Evolutionary conservation across 2,888 invertebrate genomes (phyloP), one percentile per base, ranked within the genome.

Genomic region (Eumerus sabulonum): DNA sequence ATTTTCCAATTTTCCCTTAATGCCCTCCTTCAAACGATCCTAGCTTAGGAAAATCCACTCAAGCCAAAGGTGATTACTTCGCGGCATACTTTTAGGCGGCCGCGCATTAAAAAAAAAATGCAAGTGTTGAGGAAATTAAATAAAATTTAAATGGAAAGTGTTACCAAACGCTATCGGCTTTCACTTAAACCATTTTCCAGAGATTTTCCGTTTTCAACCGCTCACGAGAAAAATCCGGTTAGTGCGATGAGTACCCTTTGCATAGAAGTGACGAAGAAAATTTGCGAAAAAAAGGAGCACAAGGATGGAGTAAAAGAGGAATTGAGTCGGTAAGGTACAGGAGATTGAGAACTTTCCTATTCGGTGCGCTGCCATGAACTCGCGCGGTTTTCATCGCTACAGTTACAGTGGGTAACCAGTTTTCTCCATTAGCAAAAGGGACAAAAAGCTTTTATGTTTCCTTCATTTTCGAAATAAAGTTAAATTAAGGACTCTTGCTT

Each of bases 91-190:
- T 36, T 16, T 12, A 48, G 56, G 50, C 54, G 67, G 40, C 40
- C 51, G 7, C 27, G 27, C 56, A 60, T 56, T 64, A 47, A 13
- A 38, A 3, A 9, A 9, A n/a, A 18, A 36, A 18, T 59, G 40
- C 51, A 36, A 67, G 66, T 76, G 76, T 66, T 72, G 66, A 40
- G 56, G 60, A 77, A 77, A 72, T 72, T 77, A 72, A 77, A 77
- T 77, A 67, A 72, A 77, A 77, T 66, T n/a, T 72, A 77, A 62
- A 62, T 77, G 66, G 57, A 72, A 76, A 72, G 72, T 76, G 56
- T 60, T 72, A 66, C 72, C 45, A 47, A 60, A 16, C 45, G 70
- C 70, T 47, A 40, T 54, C 40, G 62, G 66, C 62, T 60, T 64
- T 71, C 50, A 17, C 64, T 60, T 76, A 66, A 76, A 64, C 53